A percentile compares a stretch with the other conserved stretches of the same genome.
These are phyloP conservation scores for Salpingus planirostris DNA, from an alignment of 2,888 invertebrate species.

Conservation along the genomic window DNA sequence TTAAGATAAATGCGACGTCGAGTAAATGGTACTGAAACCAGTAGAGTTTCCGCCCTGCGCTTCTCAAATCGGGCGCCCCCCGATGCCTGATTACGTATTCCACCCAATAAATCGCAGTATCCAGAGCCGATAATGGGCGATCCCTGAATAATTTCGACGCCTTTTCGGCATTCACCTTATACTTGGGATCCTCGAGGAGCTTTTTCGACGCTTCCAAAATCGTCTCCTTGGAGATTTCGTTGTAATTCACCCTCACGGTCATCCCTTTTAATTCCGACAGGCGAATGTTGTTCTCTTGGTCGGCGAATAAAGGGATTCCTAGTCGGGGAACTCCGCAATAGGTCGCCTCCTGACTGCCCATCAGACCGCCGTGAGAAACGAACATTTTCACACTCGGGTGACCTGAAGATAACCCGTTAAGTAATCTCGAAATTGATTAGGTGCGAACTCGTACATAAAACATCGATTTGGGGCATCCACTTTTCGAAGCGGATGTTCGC, in stretches of 20 bases:
- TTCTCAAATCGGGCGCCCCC: constrained; percentile 46
- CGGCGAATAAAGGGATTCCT: constrained; percentile 36
- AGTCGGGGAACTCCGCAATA: constrained; percentile 40
- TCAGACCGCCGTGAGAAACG: constrained; percentile 47
- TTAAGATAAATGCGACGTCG: no score
- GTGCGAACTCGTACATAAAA: constrained; percentile 47
- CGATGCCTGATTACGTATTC: constrained; percentile 54
- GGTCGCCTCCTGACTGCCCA: constrained; percentile 43
- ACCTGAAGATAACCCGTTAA: constrained; percentile 9
- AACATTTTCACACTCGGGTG: constrained; percentile 40
- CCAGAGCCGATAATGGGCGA: constrained; percentile 49
- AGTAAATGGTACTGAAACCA: constrained; percentile 38
- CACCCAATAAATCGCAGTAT: constrained; percentile 55
- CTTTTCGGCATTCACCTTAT: constrained; percentile 40
- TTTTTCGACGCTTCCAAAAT: constrained; percentile 23
- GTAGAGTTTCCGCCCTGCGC: constrained; percentile 45
- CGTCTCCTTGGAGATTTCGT: constrained; percentile 25
- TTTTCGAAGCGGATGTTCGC: constrained; percentile 46
- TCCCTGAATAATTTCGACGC: constrained; percentile 49
- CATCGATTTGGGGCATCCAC: constrained; percentile 50
- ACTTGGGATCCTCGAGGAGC: constrained; percentile 8
- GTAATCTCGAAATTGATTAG: no score
- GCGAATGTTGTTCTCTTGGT: constrained; percentile 45
- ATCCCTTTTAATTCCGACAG: constrained; percentile 46
- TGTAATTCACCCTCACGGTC: constrained; percentile 36